Evolutionary conservation across 2,797 vertebrate genomes (phyloP).

Genomic region (Psittacula echo): DNA sequence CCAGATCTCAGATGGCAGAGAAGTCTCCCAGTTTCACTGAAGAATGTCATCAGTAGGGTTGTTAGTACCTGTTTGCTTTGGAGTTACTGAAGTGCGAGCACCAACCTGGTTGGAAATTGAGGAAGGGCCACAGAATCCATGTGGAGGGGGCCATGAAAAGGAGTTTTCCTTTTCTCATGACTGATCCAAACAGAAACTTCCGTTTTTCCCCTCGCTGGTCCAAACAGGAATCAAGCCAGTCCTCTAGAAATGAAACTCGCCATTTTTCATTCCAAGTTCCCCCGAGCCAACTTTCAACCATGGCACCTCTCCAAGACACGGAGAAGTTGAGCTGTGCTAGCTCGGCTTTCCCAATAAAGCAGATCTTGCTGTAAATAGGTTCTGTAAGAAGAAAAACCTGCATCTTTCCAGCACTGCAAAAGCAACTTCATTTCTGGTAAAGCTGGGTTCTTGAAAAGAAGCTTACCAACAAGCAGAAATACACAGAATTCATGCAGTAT

Average conservation of each 20-base stretch:
- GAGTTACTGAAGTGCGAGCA: neutral
- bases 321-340: neutral
- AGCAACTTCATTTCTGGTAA: neutral
- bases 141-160: neutral
- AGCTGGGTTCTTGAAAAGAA: neutral
- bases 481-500: neutral
- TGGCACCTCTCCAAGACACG: constrained; percentile 25
- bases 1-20: neutral
- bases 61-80: neutral
- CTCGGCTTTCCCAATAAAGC: neutral
- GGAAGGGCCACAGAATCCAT: neutral
- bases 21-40: neutral
- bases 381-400: constrained; percentile 16
- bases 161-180: neutral
- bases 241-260: constrained; percentile 24
- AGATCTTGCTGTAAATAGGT: constrained; percentile 12
- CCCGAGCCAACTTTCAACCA: neutral
- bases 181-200: neutral
- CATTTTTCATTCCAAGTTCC: constrained; percentile 29
- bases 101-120: neutral
- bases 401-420: neutral
- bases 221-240: constrained; percentile 41
- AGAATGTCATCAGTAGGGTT: neutral
- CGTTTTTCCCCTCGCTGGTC: neutral
- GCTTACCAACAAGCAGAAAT: neutral